These are phyloP conservation scores for Troides oblongomaculatus DNA, from an alignment of 2,888 invertebrate species.

Conservation along the genomic window DNA sequence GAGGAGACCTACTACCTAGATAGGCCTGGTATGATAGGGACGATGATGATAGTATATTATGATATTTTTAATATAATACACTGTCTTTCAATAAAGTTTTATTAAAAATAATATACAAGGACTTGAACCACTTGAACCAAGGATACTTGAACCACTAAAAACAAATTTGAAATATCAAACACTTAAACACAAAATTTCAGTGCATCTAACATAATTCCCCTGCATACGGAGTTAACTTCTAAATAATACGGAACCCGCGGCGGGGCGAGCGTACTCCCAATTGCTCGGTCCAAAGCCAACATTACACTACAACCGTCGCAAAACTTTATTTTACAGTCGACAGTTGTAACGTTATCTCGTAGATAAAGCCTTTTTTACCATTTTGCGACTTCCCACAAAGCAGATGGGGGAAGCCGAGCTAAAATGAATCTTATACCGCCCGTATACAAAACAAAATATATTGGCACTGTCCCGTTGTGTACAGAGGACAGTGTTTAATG, in stretches of 20 bases:
- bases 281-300: slow-evolving; percentile 21
- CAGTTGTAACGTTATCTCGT: slow-evolving; percentile 28
- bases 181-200: neutral
- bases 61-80: too few relatives aligned
- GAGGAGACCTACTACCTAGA: too few relatives aligned
- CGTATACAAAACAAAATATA: neutral
- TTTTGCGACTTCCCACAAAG: slow-evolving; percentile 21
- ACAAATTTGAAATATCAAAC: neutral
- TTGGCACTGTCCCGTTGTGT: neutral
- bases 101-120: too few relatives aligned
- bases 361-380: slow-evolving; percentile 27
- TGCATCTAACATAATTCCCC: neutral
- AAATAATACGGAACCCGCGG: neutral
- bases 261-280: neutral
- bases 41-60: too few relatives aligned
- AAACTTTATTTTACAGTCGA: slow-evolving; percentile 26
- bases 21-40: too few relatives aligned
- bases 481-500: slow-evolving; percentile 25
- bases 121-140: too few relatives aligned
- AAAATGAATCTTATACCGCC: slow-evolving; percentile 9
- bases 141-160: neutral
- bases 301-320: slow-evolving; percentile 4
- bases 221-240: neutral
- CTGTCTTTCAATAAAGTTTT: too few relatives aligned
- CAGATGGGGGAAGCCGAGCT: neutral